These are phyloP conservation scores for Hemithea aestivaria DNA, from an alignment of 2,888 invertebrate species.

Conservation along the genomic window DNA sequence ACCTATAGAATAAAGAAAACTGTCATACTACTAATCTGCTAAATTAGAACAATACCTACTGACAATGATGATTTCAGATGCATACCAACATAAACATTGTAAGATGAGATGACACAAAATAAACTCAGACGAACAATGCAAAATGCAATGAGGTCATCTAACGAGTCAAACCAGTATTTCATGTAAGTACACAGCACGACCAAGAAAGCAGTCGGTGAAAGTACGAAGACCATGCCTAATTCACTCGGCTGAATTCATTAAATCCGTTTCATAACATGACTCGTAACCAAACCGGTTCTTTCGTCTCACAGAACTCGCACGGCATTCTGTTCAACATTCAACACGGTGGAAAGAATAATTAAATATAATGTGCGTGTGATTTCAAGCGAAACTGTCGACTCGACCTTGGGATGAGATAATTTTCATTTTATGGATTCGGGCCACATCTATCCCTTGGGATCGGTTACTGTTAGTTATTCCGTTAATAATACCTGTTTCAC, in stretches of 20 bases:
- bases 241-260: slow-evolving; percentile 57
- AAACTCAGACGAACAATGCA: slow-evolving; percentile 32
- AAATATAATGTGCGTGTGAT: slow-evolving; percentile 50
- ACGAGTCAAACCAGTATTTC: slow-evolving; percentile 56
- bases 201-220: slow-evolving; percentile 72
- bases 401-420: slow-evolving; percentile 42
- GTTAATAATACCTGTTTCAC: slow-evolving; percentile 39
- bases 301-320: slow-evolving; percentile 33
- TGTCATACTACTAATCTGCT: no score
- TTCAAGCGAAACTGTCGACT: slow-evolving; percentile 53
- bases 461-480: slow-evolving; percentile 48
- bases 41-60: no score
- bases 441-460: slow-evolving; percentile 39
- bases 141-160: slow-evolving; percentile 62
- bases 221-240: slow-evolving; percentile 60
- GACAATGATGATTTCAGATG: no score
- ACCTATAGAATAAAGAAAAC: no score
- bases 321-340: slow-evolving; percentile 44
- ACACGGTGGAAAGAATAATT: slow-evolving; percentile 48
- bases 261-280: slow-evolving; percentile 66
- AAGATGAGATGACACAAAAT: slow-evolving; percentile 48
- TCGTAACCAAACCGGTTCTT: slow-evolving; percentile 62
- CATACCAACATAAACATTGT: no score
- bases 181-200: slow-evolving; percentile 39
- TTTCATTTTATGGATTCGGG: slow-evolving; percentile 49